Percentiles rank a stretch among this genome's conserved stretches.
Conservation (phyloP, 2,888 invertebrate genomes). For the Phengaris arion region DNA sequence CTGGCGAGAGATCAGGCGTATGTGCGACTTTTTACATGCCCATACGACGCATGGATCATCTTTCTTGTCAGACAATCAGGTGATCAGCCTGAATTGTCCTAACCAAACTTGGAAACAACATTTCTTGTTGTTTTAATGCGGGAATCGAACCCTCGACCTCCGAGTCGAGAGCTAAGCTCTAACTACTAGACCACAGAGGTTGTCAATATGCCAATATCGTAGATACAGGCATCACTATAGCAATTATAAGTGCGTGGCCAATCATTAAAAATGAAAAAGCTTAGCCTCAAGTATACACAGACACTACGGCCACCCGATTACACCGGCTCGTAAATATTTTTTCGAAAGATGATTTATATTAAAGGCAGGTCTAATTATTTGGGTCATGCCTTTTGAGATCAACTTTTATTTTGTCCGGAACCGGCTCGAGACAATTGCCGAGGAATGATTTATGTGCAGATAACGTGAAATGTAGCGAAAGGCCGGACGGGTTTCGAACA, state of each 20-base stretch:
- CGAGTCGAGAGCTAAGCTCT: no score
- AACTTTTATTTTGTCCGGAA: constrained; percentile 50
- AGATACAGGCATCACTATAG: no score
- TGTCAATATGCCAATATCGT: no score
- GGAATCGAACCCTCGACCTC: no score
- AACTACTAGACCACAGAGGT: no score
- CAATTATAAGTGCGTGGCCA: not conserved
- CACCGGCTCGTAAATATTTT: constrained; percentile 64
- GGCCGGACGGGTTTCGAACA: constrained; percentile 14
- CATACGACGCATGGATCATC: no score
- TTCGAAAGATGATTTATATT: constrained; percentile 66
- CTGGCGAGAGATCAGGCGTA: no score
- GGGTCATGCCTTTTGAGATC: constrained; percentile 63
- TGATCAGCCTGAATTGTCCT: no score
- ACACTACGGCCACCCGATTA: constrained; percentile 59
- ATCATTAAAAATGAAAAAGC: constrained; percentile 30
- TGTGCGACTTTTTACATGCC: no score
- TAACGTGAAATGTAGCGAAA: constrained; percentile 30
- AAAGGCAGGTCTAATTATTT: constrained; percentile 68
- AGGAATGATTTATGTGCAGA: constrained; percentile 27
- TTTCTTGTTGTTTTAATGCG: no score
- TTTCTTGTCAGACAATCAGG: no score
- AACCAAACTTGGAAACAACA: no score
- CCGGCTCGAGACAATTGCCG: constrained; percentile 35
- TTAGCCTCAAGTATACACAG: constrained; percentile 37